phyloP scores from a whole-genome alignment of 1,140 invertebrate genomes.

The Stegodyphus dumicola region DNA sequence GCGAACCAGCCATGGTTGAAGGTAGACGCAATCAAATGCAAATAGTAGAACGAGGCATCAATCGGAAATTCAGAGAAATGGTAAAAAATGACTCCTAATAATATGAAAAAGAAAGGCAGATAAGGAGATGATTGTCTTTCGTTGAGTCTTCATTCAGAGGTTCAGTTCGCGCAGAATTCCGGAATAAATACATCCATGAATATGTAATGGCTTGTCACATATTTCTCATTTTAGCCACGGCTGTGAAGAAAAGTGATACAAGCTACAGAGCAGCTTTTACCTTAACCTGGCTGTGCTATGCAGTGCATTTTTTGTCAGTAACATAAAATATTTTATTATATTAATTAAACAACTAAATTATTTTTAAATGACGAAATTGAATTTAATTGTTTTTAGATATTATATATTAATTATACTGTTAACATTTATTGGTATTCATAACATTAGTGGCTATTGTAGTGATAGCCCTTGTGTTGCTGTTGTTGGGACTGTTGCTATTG shows the following conservation, averaged over 20 bases:
- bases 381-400: too few species aligned
- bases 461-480: too few species aligned
- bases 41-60: neutral
- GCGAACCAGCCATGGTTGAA: neutral
- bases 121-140: neutral
- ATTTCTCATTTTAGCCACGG: slow-evolving; percentile 12
- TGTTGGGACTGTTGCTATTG: too few species aligned
- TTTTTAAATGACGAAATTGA: too few species aligned
- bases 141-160: neutral
- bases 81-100: slow-evolving; percentile 33
- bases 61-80: slow-evolving; percentile 7
- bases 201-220: slow-evolving; percentile 31
- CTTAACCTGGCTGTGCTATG: too few species aligned
- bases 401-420: too few species aligned
- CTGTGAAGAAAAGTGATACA: slow-evolving; percentile 2
- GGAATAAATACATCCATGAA: slow-evolving; percentile 43
- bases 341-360: too few species aligned
- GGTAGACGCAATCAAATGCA: slow-evolving; percentile 39
- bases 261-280: too few species aligned
- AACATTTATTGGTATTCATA: too few species aligned
- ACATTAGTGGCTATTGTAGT: too few species aligned
- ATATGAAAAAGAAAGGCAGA: neutral
- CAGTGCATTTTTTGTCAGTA: too few species aligned
- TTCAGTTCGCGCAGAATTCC: slow-evolving; percentile 26
- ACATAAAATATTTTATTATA: too few species aligned